These are phyloP conservation scores for Chrysolina oricalcia DNA, from an alignment of 2,888 invertebrate genomes.

Conservation along the genomic window DNA sequence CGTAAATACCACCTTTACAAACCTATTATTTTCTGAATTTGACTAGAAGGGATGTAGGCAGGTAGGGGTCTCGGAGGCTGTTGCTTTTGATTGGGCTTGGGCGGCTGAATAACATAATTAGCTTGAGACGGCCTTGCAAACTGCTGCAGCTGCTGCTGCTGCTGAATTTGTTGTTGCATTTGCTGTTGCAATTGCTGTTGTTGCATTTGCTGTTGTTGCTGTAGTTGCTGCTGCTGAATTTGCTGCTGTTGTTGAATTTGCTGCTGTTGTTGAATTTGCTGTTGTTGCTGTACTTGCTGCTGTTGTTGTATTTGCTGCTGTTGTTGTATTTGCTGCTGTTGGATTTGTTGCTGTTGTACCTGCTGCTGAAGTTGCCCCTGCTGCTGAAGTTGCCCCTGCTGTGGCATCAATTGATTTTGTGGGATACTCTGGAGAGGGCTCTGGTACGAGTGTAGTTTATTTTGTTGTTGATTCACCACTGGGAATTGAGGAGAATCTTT, in stretches of 20 bases:
- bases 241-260: slow-evolving; percentile 47
- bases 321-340: slow-evolving; percentile 41
- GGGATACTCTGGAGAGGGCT: slow-evolving; percentile 26
- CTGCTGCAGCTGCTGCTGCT: slow-evolving; percentile 56
- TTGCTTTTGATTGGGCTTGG: slow-evolving; percentile 56
- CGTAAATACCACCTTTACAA: slow-evolving; percentile 41
- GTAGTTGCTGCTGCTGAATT: slow-evolving; percentile 52
- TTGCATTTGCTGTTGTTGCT: slow-evolving; percentile 40
- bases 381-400: slow-evolving; percentile 34
- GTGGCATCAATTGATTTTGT: slow-evolving; percentile 26
- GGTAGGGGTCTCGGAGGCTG: slow-evolving; percentile 63
- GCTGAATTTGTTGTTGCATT: slow-evolving; percentile 60
- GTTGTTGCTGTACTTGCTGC: slow-evolving; percentile 49
- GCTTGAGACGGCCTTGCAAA: slow-evolving; percentile 57
- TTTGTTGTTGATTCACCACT: slow-evolving; percentile 48
- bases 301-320: slow-evolving; percentile 47
- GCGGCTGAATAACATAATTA: slow-evolving; percentile 64
- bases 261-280: slow-evolving; percentile 43
- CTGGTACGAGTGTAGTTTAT: slow-evolving; percentile 43
- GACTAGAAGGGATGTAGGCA: slow-evolving; percentile 65
- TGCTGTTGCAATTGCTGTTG: slow-evolving; percentile 60
- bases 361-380: slow-evolving; percentile 40
- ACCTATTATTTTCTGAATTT: slow-evolving; percentile 69
- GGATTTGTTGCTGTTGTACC: slow-evolving; percentile 44
- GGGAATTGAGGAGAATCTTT: slow-evolving; percentile 47